A percentile compares a stretch with the other conserved stretches of the same genome.
Evolutionary conservation across 2,113 vertebrate species (phyloP).

Genomic region (Podarcis muralis): DNA sequence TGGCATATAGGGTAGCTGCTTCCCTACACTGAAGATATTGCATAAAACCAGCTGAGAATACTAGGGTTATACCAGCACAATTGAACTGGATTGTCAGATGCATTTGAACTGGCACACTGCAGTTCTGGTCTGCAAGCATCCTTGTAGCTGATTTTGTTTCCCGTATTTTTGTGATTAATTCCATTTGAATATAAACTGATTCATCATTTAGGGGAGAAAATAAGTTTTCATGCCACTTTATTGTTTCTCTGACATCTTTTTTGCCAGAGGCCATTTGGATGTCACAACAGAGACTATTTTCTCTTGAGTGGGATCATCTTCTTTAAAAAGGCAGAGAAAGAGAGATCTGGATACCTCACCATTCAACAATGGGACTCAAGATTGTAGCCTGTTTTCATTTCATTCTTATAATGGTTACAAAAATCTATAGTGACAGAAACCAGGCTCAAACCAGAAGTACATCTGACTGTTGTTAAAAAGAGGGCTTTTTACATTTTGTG

Average conservation of each 20-base stretch:
- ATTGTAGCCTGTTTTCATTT: constrained; percentile 24
- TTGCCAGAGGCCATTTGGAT: constrained; percentile 39
- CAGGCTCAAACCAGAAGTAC: constrained; percentile 35
- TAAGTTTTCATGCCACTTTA: constrained; percentile 31
- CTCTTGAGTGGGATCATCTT: constrained; percentile 49
- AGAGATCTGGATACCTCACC: constrained; percentile 12
- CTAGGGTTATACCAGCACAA: too few relatives aligned
- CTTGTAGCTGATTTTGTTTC: too few relatives aligned
- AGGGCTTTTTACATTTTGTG: neutral
- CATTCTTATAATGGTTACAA: constrained; percentile 48
- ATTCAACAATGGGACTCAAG: constrained; percentile 29
- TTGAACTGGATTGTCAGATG: too few relatives aligned
- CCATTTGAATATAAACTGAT: too few relatives aligned
- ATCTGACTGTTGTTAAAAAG: constrained; percentile 29
- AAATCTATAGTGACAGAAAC: constrained; percentile 31
- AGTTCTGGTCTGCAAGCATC: too few relatives aligned
- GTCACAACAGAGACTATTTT: constrained; percentile 41
- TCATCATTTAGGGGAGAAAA: constrained; percentile 33
- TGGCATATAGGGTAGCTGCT: too few relatives aligned
- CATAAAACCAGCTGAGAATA: too few relatives aligned
- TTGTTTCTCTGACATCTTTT: constrained; percentile 35
- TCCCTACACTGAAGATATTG: too few relatives aligned
- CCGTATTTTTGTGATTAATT: neutral
- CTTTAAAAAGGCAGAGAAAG: constrained; percentile 46
- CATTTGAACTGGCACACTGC: too few relatives aligned